Base-by-base conservation (phyloP, 2,113 vertebrate genomes). In the Spea multiplicata region DNA sequence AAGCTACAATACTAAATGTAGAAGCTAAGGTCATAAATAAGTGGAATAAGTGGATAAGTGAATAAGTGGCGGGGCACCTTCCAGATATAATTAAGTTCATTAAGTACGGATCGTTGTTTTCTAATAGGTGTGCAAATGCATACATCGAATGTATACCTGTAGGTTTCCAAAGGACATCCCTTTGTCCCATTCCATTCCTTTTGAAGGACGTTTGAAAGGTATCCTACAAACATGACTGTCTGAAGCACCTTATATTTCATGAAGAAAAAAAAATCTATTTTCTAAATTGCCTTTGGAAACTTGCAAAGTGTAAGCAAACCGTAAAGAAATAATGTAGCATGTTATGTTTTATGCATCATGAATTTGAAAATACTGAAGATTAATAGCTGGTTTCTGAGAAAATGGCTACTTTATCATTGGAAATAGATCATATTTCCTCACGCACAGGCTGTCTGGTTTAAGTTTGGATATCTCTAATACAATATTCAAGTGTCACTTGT, bases 71-170 rank as follows among this genome's bases (percentile, higher is more conserved):
- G 30, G 30, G 30, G 30, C 30, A 30, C 30, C 30, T 30, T 30
- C 30, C 30, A 30, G 30, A 30, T 30, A 30, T 30, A 30, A 30
- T 30, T 30, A 30, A 30, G 30, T 30, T 30, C n/a, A n/a, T n/a
- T 30, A 30, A 30, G n/a, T 17, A 75, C 55, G 73, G 62, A 66
- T 66, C 73, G 53, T 57, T 57, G 50, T 67, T 50, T 47, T 50
- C 44, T 46, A 10, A 14, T 55, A 76, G 68, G 53, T 76, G 57
- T 68, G 65, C 65, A 76, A 76, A 76, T 68, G 7, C 14, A 67
- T 17, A 17, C 64, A 75, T 75, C 44, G 67, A 66, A 46, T 75
- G 17, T 66, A 67, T 67, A 57, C 49, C 10, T 17, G 13, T 4
- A 47, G 44, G 47, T 75, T 44, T 66, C 16, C 61, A 75, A 52